Conservation (phyloP, 2,888 invertebrate genomes). For the Athripsodes cinereus region DNA sequence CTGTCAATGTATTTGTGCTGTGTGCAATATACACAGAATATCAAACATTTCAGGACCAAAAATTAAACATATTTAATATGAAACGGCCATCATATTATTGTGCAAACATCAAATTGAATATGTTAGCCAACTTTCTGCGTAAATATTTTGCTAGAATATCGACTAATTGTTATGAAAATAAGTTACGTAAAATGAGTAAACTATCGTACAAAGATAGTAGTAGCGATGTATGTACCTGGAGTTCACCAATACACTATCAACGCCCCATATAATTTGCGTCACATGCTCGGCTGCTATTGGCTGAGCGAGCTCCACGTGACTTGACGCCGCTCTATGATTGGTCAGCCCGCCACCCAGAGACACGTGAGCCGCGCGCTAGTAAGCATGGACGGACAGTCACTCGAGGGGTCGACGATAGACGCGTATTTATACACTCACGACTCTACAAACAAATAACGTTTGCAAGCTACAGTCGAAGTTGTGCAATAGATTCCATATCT, state of each 20-base stretch:
- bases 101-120: no score
- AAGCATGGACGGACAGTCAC: slow-evolving; percentile 20
- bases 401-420: slow-evolving; percentile 13
- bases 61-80: no score
- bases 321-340: slow-evolving; percentile 34
- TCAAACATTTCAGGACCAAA: no score
- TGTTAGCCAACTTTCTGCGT: no score
- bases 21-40: background rate
- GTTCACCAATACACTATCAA: slow-evolving; percentile 15
- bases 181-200: background rate
- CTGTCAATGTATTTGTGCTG: background rate
- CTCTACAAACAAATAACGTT: background rate
- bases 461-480: background rate
- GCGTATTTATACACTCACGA: slow-evolving; percentile 1
- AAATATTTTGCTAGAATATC: no score
- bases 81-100: no score
- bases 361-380: slow-evolving; percentile 21
- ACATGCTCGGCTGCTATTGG: slow-evolving; percentile 33
- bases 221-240: background rate
- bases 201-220: background rate
- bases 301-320: slow-evolving; percentile 41
- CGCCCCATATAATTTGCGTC: slow-evolving; percentile 22
- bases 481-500: slow-evolving; percentile 5
- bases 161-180: background rate
- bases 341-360: slow-evolving; percentile 27